These are phyloP conservation scores for Erebia ligea DNA, from an alignment of 2,888 invertebrate genomes.

Conservation along the genomic window DNA sequence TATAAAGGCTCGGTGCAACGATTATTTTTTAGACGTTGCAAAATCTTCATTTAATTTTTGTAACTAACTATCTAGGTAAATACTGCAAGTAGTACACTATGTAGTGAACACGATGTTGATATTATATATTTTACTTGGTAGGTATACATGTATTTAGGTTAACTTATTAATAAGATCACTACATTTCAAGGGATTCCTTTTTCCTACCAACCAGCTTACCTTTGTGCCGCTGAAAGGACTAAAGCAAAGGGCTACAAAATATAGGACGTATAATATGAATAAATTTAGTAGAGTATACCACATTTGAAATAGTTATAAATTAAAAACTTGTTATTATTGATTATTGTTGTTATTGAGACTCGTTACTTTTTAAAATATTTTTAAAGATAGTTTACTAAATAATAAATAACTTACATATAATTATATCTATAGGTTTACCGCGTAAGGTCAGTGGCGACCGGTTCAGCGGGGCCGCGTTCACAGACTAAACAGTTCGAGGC, in stretches of 20 bases:
- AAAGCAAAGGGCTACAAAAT: too few species aligned
- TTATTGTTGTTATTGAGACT: too few species aligned
- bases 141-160: neutral
- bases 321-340: neutral
- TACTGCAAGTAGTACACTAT: neutral
- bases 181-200: neutral
- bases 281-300: too few species aligned
- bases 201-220: neutral
- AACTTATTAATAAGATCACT: neutral
- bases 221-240: neutral
- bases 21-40: neutral
- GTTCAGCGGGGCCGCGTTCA: constrained; percentile 61
- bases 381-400: too few species aligned
- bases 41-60: neutral
- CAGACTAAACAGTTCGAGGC: constrained; percentile 76
- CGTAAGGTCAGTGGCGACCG: constrained; percentile 63
- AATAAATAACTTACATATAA: constrained; percentile 34
- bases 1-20: neutral
- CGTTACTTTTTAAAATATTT: neutral
- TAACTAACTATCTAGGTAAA: neutral
- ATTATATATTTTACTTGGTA: too few species aligned
- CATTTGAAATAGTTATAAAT: too few species aligned
- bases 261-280: too few species aligned
- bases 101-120: too few species aligned
- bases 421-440: constrained; percentile 52